Evolutionary conservation across 2,797 vertebrate genomes (phyloP), one percentile per base, ranked within the genome.

Genomic region (Xenopus petersii): DNA sequence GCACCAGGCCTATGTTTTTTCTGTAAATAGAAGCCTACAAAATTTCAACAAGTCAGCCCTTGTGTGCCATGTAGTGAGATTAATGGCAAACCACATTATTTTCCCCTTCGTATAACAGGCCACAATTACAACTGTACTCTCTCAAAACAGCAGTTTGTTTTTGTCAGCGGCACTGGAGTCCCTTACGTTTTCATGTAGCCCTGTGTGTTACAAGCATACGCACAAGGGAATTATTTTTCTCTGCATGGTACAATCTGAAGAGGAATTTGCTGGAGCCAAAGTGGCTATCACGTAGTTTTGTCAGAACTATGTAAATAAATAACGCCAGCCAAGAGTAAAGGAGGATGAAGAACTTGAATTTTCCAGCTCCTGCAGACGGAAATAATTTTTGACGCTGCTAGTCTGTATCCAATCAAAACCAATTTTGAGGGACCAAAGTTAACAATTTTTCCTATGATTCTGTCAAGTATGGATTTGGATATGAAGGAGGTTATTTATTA

Each of bases 51-150:
- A 91, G 88, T 88, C 86, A 82, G 83, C 82, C 87, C 88, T 91
- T 89, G 85, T 91, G 82, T 86, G 84, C 83, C 85, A 86, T 85
- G 67, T 48, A 48, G 79, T 84, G 83, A 90, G 88, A 90, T 86
- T 90, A 86, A 92, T 86, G 89, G 87, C 86, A 88, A 91, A 90
- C 84, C 90, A 86, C 84, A 87, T 85, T 87, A 88, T 91, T 90
- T 82, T 75, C 81, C 83, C 84, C 81, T 84, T 80, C 83, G 80
- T 83, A 82, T 82, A 88, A 82, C 85, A 86, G 77, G 84, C 82
- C 82, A 84, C 83, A 83, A 87, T 88, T 87, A 87, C 86, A 84
- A 77, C 77, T 12, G 77, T 47, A 15, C 83, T 82, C 83, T 87
- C 81, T 88, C 64, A 75, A 89, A 90, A 84, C 80, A 82, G 33